A percentile compares a stretch with the other conserved stretches of the same genome.
Conservation (phyloP, 1,140 invertebrate species). For the Scylla paramamosain region DNA sequence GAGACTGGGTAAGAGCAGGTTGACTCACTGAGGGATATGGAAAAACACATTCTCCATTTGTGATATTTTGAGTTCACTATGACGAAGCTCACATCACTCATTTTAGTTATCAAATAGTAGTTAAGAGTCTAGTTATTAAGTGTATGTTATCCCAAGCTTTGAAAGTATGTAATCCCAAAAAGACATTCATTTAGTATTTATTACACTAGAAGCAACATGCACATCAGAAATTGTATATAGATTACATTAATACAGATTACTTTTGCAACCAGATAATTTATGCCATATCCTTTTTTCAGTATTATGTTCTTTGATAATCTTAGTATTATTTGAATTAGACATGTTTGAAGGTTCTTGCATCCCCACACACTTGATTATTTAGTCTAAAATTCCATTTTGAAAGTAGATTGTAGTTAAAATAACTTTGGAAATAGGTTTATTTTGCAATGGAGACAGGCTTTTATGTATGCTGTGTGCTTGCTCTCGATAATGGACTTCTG, state of each 20-base stretch:
- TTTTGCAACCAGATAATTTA: too few relatives aligned
- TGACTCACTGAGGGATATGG: background rate
- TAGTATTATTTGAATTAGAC: background rate
- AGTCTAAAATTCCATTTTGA: too few relatives aligned
- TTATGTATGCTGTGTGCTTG: too few relatives aligned
- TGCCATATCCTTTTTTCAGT: background rate
- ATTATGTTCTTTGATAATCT: background rate
- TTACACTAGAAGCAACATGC: background rate
- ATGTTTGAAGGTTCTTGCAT: too few relatives aligned
- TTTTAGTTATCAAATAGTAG: background rate
- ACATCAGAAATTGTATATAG: background rate
- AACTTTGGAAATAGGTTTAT: too few relatives aligned
- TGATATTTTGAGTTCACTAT: background rate
- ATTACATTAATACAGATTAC: background rate
- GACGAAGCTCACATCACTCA: background rate
- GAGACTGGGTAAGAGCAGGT: background rate
- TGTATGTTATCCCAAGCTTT: background rate
- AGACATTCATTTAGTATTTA: slow-evolving; percentile 4
- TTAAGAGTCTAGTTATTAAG: background rate
- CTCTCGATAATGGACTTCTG: too few relatives aligned
- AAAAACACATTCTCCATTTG: background rate
- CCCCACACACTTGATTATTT: too few relatives aligned
- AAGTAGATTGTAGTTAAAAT: too few relatives aligned
- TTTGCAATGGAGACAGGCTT: too few relatives aligned
- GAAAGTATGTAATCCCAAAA: background rate